A percentile compares a stretch with the other conserved stretches of the same genome.
Evolutionary conservation across 1,140 invertebrate genomes (phyloP).

Genomic region (Drosophila repletoides): DNA sequence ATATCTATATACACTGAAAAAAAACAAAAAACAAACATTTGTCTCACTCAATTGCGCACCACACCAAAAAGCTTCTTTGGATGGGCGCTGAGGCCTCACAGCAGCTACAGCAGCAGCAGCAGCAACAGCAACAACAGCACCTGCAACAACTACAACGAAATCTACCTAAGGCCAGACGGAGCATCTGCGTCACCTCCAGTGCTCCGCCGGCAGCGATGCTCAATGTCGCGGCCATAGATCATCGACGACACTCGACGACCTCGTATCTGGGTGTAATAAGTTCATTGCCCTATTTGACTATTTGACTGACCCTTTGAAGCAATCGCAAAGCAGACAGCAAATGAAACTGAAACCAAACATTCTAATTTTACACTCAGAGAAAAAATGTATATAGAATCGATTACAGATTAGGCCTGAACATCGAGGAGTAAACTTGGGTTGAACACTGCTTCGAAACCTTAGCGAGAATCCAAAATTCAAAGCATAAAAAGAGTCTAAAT

Average conservation of each 20-base stretch:
- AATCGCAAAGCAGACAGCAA: conserved; percentile 15
- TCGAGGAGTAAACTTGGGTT: too few species aligned
- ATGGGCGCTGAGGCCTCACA: conserved; percentile 67
- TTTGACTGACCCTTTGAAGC: too few species aligned
- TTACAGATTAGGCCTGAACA: too few species aligned
- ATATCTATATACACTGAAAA: conserved; percentile 23
- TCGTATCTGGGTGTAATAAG: conserved; percentile 81
- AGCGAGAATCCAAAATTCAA: too few species aligned
- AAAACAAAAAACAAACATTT: too few species aligned
- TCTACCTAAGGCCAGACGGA: conserved; percentile 62
- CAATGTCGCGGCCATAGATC: conserved; percentile 50
- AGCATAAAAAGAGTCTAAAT: too few species aligned
- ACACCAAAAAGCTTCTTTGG: conserved; percentile 69
- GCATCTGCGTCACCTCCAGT: conserved; percentile 75
- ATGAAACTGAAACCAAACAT: conserved; percentile 41
- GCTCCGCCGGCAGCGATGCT: conserved; percentile 61
- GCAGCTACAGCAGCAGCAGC: conserved; percentile 49
- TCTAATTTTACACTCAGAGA: too few species aligned
- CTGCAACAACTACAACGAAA: conserved; percentile 40
- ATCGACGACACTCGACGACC: conserved; percentile 75
- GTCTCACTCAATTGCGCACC: conserved; percentile 37
- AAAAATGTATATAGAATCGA: too few species aligned
- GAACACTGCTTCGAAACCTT: too few species aligned
- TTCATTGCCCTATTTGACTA: conserved; percentile 30
- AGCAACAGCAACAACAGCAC: conserved; percentile 44